Conservation (phyloP, 2,113 vertebrate species). For the Psittacula cyanocephala region DNA sequence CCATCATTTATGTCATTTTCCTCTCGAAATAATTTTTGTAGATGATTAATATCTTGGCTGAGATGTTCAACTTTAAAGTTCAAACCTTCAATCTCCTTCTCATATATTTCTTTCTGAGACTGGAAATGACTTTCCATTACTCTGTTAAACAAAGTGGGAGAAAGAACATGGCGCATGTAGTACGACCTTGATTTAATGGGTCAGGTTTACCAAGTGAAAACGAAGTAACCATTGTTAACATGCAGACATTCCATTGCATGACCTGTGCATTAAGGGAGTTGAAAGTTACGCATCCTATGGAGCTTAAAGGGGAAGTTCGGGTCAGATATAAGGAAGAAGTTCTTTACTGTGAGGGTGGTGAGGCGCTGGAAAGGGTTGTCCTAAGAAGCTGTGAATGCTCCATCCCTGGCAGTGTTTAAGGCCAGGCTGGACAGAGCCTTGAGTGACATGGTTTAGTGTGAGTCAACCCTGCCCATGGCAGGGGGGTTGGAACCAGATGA, state of each 20-base stretch:
- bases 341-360: no score
- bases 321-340: no score
- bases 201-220: neutral
- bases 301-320: no score
- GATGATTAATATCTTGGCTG: constrained; percentile 85
- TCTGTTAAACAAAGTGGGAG: constrained; percentile 63
- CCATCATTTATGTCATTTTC: constrained; percentile 86
- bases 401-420: no score
- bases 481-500: no score
- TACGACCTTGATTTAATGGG: neutral
- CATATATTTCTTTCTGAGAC: constrained; percentile 85
- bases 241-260: neutral
- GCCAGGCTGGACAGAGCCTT: no score
- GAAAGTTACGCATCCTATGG: neutral
- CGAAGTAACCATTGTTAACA: neutral
- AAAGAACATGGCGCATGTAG: neutral
- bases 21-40: constrained; percentile 90
- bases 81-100: constrained; percentile 86
- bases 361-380: no score
- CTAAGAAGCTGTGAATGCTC: no score
- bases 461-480: no score
- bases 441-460: no score
- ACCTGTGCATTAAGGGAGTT: neutral
- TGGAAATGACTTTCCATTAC: constrained; percentile 87
- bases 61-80: constrained; percentile 87